These are phyloP conservation scores for Pipistrellus pipistrellus DNA, from an alignment of 2,797 vertebrate genomes.

Conservation along the genomic window DNA sequence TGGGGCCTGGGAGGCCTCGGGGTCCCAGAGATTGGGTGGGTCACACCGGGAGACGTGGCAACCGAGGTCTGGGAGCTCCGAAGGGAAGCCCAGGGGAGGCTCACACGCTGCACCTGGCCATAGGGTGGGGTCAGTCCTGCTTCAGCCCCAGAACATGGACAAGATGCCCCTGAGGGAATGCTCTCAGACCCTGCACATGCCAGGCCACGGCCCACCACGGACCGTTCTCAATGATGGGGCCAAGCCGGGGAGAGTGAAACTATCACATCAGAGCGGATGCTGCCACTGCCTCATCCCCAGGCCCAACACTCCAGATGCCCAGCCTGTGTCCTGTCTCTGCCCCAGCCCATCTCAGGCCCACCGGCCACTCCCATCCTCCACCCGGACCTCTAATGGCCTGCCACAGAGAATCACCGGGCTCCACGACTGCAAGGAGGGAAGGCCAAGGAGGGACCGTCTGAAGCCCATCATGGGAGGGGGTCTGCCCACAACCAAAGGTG, in stretches of 20 bases:
- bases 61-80: neutral
- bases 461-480: neutral
- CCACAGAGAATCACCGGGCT: neutral
- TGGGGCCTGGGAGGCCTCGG: neutral
- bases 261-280: fast-evolving
- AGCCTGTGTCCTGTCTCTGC: neutral
- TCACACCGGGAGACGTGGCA: fast-evolving
- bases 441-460: neutral
- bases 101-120: fast-evolving
- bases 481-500: neutral
- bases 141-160: fast-evolving
- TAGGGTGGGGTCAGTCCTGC: neutral
- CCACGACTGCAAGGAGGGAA: neutral
- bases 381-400: neutral
- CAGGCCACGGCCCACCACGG: fast-evolving
- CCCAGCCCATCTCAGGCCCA: neutral
- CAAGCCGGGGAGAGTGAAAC: neutral
- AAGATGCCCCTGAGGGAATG: neutral
- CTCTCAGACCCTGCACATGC: neutral
- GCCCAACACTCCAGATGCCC: fast-evolving
- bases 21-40: neutral
- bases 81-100: fast-evolving
- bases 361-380: neutral
- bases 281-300: fast-evolving
- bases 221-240: neutral